Evolutionary conservation across 2,113 vertebrate genomes (phyloP), one percentile per base, ranked within the genome.

Genomic region (Loxodonta africana): DNA sequence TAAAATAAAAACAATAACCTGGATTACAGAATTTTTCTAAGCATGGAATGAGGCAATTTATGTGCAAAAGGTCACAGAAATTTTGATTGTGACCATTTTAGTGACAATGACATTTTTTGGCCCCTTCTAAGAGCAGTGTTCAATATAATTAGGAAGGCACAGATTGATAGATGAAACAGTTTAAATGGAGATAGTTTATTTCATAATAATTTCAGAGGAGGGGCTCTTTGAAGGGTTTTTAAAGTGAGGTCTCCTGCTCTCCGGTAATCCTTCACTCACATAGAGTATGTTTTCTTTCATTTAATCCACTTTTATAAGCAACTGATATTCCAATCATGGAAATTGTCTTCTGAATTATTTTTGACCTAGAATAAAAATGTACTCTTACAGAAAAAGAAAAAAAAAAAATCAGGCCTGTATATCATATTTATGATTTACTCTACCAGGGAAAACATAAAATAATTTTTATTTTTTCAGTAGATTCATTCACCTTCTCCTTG

Each of bases 391-490:
- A 17, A 88, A 91, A 37, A 37, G 37, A 37, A 46, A 41, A 91
- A 73, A 76, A 95, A 46, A 83, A 73, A 44, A 88, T 82, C 7
- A 20, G 87, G 60, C 62, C 18, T 51, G 46, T 74, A 60, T 65
- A 46, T 77, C 77, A 71, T 88, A 86, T 89, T 94, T 90, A 87
- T 88, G 82, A 84, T 94, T 92, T 85, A 74, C 41, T 53, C 33
- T 91, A 41, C 21, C 53, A 78, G 60, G 18, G 30, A 82, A 97
- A 86, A 48, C 10, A 94, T 18, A 17, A 46, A 91, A 84, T 95
- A 69, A 20, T 91, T 97, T 89, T 84, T 84, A 88, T 92, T 95
- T 95, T 95, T 60, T 95, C 65, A 76, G 62, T 81, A 37, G 33
- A 37, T 93, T 88, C 48, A 87, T 44, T 88, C 48, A 87, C 44